Conservation (phyloP, 2,888 invertebrate species). For the Spilosoma lubricipeda region DNA sequence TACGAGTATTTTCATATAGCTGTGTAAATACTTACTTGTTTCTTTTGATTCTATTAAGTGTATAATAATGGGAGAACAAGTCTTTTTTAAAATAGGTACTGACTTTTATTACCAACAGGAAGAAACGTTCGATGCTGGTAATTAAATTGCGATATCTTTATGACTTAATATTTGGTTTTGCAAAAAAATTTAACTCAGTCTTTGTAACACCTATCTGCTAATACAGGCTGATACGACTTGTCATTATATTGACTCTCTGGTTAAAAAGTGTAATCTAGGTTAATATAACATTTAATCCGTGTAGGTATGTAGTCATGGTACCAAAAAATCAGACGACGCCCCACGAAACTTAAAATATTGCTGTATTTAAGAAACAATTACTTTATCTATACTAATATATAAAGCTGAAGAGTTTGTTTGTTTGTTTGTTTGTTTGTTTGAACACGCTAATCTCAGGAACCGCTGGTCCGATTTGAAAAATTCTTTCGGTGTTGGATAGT, state of each 20-base stretch:
- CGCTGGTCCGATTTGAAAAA: too few species aligned
- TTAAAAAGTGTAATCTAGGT: constrained; percentile 16
- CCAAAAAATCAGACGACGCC: not conserved
- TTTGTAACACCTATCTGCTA: too few species aligned
- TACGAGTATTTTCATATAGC: not conserved
- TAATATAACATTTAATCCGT: constrained; percentile 5
- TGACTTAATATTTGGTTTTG: too few species aligned
- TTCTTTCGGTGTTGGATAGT: too few species aligned
- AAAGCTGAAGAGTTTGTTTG: too few species aligned
- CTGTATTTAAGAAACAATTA: not conserved
- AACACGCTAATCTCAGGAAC: too few species aligned
- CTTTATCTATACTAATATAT: too few species aligned
- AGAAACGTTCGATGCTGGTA: not conserved
- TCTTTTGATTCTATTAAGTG: constrained; percentile 3
- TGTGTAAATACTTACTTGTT: not conserved
- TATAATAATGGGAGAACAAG: not conserved
- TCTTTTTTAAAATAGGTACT: not conserved
- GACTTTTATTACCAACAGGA: too few species aligned
- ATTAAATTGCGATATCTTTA: too few species aligned
- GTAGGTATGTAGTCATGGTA: not conserved
- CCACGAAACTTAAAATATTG: not conserved
- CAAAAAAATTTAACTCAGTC: too few species aligned
- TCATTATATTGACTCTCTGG: constrained; percentile 43
- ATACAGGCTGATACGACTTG: constrained; percentile 33
- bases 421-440: too few species aligned